phyloP scores from a whole-genome alignment of 2,888 invertebrate species.

The Steinernema scapterisci region DNA sequence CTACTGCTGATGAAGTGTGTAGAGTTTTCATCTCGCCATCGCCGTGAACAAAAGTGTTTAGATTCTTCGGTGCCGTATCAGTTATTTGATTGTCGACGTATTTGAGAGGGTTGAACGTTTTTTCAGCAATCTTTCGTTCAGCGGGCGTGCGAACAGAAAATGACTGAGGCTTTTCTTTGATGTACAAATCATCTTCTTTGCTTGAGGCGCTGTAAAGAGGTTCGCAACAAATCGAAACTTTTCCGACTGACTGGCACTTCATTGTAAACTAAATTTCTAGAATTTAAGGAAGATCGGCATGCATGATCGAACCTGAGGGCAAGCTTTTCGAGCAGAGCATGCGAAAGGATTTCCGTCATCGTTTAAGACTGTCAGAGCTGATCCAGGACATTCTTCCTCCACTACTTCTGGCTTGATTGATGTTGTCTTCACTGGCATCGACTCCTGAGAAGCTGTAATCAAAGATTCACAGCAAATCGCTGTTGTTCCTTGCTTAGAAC shows the following conservation, averaged over 20 bases:
- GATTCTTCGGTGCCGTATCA: neutral
- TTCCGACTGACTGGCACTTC: constrained; percentile 52
- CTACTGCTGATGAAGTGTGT: neutral
- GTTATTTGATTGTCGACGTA: constrained; percentile 35
- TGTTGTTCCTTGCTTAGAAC: constrained; percentile 34
- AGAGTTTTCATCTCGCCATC: neutral
- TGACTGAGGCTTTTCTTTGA: neutral
- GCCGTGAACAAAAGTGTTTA: constrained; percentile 18
- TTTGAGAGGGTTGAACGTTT: constrained; percentile 40
- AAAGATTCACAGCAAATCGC: constrained; percentile 48
- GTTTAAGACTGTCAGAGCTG: constrained; percentile 53
- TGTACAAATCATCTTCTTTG: constrained; percentile 26
- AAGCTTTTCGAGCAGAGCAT: constrained; percentile 47
- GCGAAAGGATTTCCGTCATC: constrained; percentile 52
- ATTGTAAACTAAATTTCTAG: constrained; percentile 56
- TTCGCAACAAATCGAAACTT: constrained; percentile 60
- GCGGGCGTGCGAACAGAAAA: neutral
- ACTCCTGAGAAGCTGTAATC: constrained; percentile 1
- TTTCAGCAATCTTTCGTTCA: constrained; percentile 16
- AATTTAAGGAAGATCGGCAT: too few species aligned
- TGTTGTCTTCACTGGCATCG: neutral
- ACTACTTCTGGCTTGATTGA: constrained; percentile 14
- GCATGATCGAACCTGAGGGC: constrained; percentile 48
- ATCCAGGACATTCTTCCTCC: constrained; percentile 47
- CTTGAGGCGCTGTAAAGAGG: constrained; percentile 27